Base-by-base conservation (phyloP, 1,140 invertebrate species). In the Lepidurus packardi region DNA sequence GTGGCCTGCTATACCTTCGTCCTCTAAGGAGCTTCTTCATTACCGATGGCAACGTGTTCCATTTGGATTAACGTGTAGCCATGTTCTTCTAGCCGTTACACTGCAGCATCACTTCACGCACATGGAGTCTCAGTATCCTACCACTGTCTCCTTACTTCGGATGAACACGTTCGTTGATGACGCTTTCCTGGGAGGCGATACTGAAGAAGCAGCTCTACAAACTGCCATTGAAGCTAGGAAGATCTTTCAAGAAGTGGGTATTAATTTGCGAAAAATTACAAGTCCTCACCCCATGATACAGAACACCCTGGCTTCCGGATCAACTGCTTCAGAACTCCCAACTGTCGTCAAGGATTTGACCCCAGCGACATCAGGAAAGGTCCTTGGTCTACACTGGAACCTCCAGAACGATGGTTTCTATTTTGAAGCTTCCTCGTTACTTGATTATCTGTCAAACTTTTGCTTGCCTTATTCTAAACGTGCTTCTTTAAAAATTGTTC, bases 111-210 rank as follows among this genome's bases (percentile, higher is more conserved):
- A 25, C 34, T 41, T 74, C 11, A 9, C 9, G 9, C 1, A 3
- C 1, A 11, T 25, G 9, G 73, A 74, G 73, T 21, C 21, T 21
- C n/a, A 9, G 1, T 74, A 74, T 21, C 73, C 73, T 74, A 1
- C 11, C 9, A 74, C 34, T 74, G 73, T 74, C 21, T 9, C 9
- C 11, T 10, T 1, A 9, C 21, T 74, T 10, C 9, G n/a, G 34
- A 10, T 11, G 34, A 41, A 41, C 21, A 1, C 85, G 78, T 88
- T 87, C 79, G 83, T 87, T 4, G 86, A 88, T 78, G 86, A 88
- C 81, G 77, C 25, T 25, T 25, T 25, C 25, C 25, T 25, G 25
- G 25, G 25, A 25, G 25, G 25, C 25, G 25, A 25, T 41, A 43
- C 21, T 44, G 9, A 16, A 16, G 45, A 47, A 47, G 2, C 9